Base-by-base conservation (phyloP, 2,113 vertebrate genomes). In the Eleginops maclovinus region DNA sequence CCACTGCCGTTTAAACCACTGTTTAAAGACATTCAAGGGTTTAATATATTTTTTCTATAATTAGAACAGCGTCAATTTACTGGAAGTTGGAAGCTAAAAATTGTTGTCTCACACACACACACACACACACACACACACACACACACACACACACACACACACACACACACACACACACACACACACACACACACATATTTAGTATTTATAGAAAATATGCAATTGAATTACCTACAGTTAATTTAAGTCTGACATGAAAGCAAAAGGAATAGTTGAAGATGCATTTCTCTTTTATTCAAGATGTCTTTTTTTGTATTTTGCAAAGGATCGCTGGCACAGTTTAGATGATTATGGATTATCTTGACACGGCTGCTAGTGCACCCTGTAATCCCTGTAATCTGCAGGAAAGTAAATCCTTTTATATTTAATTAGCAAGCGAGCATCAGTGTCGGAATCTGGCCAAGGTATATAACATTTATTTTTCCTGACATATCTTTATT, bases 401-500 rank as follows among this genome's bases (percentile, higher is more conserved):
- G n/a, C 46, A 74, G 36, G 43, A 78, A 83, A 63, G 43, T 19
- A 83, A 86, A 81, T 75, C 47, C 51, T 72, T 82, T 81, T 72
- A 59, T 63, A 78, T 87, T 82, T 85, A 78, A 89, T 87, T 70
- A 85, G 63, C 43, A 77, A 72, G 80, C 21, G 26, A 77, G 68
- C 82, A 69, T 90, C 68, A 68, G 43, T 72, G 81, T 85, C 76
- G 79, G 60, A 84, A 70, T 69, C 69, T 44, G 49, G 43, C 67
- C 71, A 79, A 83, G 19, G 58, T 46, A 70, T 77, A 49, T 77
- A 82, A 87, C 47, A 44, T 78, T 87, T 63, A 89, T 85, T 82
- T 78, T 83, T 59, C 61, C 83, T 86, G 91, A 84, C 92, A 85
- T 74, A 76, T 90, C 83, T 91, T 90, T 90, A 93, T 88, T 86